These are phyloP conservation scores for Drosophila ohnishii DNA, from an alignment of 1,140 invertebrate genomes.

Conservation along the genomic window DNA sequence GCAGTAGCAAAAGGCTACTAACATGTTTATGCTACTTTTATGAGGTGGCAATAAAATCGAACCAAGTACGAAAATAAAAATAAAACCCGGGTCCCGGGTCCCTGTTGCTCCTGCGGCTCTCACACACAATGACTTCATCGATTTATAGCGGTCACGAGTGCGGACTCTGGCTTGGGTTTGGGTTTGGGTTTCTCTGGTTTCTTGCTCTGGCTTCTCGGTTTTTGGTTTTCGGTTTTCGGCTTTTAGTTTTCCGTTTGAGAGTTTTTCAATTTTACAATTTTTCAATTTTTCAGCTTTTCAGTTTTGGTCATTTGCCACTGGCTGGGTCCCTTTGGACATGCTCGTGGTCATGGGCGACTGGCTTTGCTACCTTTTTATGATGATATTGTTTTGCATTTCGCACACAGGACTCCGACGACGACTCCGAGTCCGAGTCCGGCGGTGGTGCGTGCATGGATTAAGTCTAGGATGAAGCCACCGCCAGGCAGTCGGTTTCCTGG, in stretches of 20 bases:
- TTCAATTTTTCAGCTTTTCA: not conserved
- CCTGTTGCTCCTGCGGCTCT: slow-evolving; percentile 19
- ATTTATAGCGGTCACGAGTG: slow-evolving; percentile 79
- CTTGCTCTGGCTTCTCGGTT: slow-evolving; percentile 33
- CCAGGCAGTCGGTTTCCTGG: slow-evolving; percentile 38
- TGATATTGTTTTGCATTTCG: slow-evolving; percentile 77
- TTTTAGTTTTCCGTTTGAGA: slow-evolving; percentile 19
- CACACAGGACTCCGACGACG: slow-evolving; percentile 34
- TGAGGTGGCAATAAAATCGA: slow-evolving; percentile 80
- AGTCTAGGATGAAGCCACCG: slow-evolving; percentile 56
- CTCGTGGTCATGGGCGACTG: slow-evolving; percentile 53
- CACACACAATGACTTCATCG: slow-evolving; percentile 80
- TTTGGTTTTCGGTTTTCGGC: slow-evolving; percentile 42
- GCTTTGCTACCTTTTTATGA: slow-evolving; percentile 64
- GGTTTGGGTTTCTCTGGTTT: slow-evolving; percentile 16
- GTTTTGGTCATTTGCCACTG: slow-evolving; percentile 6
- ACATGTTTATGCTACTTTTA: slow-evolving; percentile 82
- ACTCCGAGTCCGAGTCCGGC: not conserved
- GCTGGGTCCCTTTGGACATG: slow-evolving; percentile 4
- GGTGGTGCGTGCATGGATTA: slow-evolving; percentile 68
- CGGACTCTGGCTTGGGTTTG: slow-evolving; percentile 21
- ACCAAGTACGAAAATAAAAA: slow-evolving; percentile 75
- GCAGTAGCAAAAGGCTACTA: slow-evolving; percentile 81
- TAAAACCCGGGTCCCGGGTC: slow-evolving; percentile 30
- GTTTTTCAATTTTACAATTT: slow-evolving; percentile 30